Evolutionary conservation across 2,888 invertebrate species (phyloP).

Genomic region (Catocala fraxini): DNA sequence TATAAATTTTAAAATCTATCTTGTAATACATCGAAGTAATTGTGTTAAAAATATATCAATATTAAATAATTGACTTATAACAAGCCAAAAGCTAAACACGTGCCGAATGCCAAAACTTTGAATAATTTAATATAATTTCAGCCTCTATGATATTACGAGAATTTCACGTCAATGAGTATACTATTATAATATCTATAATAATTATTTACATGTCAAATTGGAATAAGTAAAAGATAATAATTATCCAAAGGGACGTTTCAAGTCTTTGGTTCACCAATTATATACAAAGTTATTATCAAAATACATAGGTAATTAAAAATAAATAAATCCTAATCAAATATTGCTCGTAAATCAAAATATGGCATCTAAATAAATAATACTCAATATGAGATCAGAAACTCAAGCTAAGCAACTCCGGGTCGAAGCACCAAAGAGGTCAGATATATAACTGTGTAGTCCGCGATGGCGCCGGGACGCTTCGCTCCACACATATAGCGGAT

Average conservation of each 20-base stretch:
- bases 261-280: constrained; percentile 83
- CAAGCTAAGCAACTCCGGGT: constrained; percentile 73
- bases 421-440: constrained; percentile 74
- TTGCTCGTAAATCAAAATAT: constrained; percentile 80
- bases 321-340: constrained; percentile 73
- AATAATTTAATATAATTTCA: constrained; percentile 60
- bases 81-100: constrained; percentile 50
- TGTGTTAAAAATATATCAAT: constrained; percentile 19
- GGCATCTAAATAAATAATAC: constrained; percentile 87
- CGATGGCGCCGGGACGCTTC: too few relatives aligned
- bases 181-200: constrained; percentile 51
- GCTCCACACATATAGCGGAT: too few relatives aligned
- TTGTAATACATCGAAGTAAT: constrained; percentile 30
- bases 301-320: constrained; percentile 63
- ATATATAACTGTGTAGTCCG: constrained; percentile 21
- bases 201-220: constrained; percentile 60
- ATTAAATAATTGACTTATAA: constrained; percentile 33
- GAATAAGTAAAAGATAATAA: constrained; percentile 62
- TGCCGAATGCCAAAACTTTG: constrained; percentile 71
- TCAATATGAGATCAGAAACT: constrained; percentile 85
- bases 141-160: constrained; percentile 66
- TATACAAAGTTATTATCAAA: constrained; percentile 72
- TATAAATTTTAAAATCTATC: constrained; percentile 21
- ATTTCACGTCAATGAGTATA: constrained; percentile 70
- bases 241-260: constrained; percentile 75